Evolutionary conservation across 1,140 invertebrate genomes (phyloP).

Genomic region (Lanistes nyassanus): DNA sequence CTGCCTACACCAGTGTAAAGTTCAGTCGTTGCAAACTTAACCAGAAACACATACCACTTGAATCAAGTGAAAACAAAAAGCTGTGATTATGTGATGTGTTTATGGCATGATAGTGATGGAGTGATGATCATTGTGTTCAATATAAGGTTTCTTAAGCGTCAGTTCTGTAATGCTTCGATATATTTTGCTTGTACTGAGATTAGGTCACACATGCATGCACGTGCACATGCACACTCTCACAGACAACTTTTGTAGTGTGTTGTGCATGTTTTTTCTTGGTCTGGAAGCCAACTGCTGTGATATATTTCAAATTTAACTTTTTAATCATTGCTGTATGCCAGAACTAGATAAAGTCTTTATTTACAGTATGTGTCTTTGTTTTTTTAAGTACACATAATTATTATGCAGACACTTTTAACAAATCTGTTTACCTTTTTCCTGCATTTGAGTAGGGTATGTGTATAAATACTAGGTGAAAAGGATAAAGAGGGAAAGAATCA

Average conservation of each 20-base stretch:
- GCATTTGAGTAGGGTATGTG: too few relatives aligned
- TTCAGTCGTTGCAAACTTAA: too few relatives aligned
- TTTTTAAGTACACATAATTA: too few relatives aligned
- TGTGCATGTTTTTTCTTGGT: not conserved
- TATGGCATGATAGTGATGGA: not conserved
- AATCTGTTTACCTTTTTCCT: too few relatives aligned
- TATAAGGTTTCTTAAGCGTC: not conserved
- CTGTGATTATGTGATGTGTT: not conserved
- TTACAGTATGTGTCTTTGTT: too few relatives aligned
- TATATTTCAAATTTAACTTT: not conserved
- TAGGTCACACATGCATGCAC: not conserved
- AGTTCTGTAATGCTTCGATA: not conserved
- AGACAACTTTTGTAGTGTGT: not conserved
- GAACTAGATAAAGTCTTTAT: too few relatives aligned
- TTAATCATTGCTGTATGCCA: not conserved
- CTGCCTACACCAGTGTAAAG: too few relatives aligned
- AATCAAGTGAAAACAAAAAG: not conserved
- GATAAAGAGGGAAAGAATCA: too few relatives aligned
- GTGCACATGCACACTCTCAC: slow-evolving; percentile 1
- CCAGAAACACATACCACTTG: too few relatives aligned
- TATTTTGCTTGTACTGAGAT: not conserved
- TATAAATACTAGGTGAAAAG: too few relatives aligned
- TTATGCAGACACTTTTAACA: too few relatives aligned
- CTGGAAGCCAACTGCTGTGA: not conserved
- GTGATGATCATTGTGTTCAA: not conserved